Evolutionary conservation across 2,113 vertebrate species (phyloP).

Genomic region (Tupaia tana): DNA sequence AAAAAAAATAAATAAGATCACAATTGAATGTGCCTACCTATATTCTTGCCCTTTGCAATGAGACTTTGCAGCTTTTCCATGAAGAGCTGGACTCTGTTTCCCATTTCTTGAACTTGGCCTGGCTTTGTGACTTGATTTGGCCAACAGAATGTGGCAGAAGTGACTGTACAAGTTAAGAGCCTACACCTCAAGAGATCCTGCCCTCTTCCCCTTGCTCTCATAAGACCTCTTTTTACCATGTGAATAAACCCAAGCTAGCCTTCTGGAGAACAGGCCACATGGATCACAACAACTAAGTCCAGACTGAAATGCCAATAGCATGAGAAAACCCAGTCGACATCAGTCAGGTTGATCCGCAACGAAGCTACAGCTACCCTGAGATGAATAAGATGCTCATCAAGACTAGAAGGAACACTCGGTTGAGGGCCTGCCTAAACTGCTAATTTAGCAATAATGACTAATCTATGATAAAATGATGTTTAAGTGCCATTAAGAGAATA

Average conservation of each 20-base stretch:
- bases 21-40: not conserved
- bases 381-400: not conserved
- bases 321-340: not conserved
- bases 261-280: not conserved
- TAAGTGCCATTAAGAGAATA: not conserved
- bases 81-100: not conserved
- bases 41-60: not conserved
- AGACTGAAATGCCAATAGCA: not conserved
- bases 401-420: not conserved
- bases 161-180: not conserved
- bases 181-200: not conserved
- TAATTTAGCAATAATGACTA: not conserved
- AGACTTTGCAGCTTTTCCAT: not conserved
- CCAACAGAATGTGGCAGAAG: not conserved
- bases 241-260: not conserved
- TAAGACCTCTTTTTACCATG: not conserved
- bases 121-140: not conserved
- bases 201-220: not conserved
- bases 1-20: not conserved
- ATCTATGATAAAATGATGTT: constrained; percentile 13
- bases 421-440: not conserved
- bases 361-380: not conserved
- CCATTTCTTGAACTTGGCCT: not conserved
- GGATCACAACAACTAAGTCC: not conserved
- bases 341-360: not conserved